Evolutionary conservation across 2,797 vertebrate species (phyloP).

Genomic region (Eremophila alpestris): DNA sequence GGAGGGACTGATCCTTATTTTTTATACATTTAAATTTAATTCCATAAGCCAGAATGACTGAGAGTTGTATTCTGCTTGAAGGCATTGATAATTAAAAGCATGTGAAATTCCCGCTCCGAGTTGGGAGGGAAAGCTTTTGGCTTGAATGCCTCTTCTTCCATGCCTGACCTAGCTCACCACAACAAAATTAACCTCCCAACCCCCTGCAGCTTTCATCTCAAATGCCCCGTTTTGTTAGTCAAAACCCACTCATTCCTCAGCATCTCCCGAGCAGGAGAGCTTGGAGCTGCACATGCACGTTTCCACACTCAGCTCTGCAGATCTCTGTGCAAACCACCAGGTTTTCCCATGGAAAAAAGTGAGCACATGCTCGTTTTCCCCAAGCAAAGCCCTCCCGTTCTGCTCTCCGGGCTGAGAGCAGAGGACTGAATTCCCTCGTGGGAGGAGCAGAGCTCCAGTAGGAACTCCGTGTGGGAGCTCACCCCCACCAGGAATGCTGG

Average conservation of each 20-base stretch:
- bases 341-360: accelerated
- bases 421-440: accelerated
- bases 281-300: accelerated
- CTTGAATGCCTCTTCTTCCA: slow-evolving; percentile 1
- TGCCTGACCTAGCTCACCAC: slow-evolving; percentile 15
- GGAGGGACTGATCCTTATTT: background rate
- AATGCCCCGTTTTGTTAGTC: background rate
- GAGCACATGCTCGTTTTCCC: accelerated
- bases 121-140: background rate
- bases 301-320: accelerated
- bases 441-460: background rate
- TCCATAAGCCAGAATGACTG: background rate
- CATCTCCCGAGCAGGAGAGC: background rate
- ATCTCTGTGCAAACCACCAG: background rate
- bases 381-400: background rate
- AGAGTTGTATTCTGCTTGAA: background rate
- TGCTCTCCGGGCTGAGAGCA: background rate
- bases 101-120: background rate
- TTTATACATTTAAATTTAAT: background rate
- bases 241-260: background rate
- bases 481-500: background rate
- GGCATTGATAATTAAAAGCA: background rate
- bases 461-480: background rate
- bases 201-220: background rate
- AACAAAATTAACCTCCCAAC: slow-evolving; percentile 25